Evolutionary conservation across 2,888 invertebrate species (phyloP).

Genomic region (Liodrosophila aerea): DNA sequence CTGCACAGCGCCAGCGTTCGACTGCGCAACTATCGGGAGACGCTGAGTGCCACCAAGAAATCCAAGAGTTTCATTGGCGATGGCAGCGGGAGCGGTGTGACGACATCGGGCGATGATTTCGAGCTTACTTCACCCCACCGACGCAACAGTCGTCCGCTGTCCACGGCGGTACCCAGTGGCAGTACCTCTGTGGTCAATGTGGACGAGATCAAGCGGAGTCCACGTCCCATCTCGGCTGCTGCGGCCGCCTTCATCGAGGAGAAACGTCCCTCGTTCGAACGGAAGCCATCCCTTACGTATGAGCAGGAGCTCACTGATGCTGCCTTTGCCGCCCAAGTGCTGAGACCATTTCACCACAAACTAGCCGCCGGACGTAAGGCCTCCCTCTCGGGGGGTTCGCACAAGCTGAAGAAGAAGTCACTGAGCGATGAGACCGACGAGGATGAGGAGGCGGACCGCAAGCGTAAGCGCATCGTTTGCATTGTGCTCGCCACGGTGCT

Average conservation of each 20-base stretch:
- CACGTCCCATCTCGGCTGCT: conserved; percentile 79
- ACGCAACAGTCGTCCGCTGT: conserved; percentile 81
- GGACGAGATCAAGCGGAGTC: conserved; percentile 82
- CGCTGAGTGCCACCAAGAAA: conserved; percentile 81
- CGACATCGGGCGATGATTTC: conserved; percentile 74
- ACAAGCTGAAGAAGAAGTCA: conserved; percentile 81
- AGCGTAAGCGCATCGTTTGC: conserved; percentile 87
- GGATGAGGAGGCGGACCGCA: conserved; percentile 86
- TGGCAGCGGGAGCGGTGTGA: conserved; percentile 55
- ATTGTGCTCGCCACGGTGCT: conserved; percentile 87
- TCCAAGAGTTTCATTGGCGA: conserved; percentile 83
- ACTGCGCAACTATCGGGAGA: conserved; percentile 81
- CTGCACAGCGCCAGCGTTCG: conserved; percentile 82
- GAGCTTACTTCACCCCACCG: conserved; percentile 82
- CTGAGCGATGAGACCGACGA: conserved; percentile 83
- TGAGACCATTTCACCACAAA: conserved; percentile 81
- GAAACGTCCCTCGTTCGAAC: conserved; percentile 81
- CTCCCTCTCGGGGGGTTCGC: conserved; percentile 74
- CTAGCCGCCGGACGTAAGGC: conserved; percentile 77
- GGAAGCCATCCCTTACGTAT: conserved; percentile 80
- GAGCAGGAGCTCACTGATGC: conserved; percentile 81
- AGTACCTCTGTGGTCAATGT: conserved; percentile 65
- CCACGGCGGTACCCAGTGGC: conserved; percentile 64
- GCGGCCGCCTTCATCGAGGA: conserved; percentile 81
- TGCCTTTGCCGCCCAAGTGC: conserved; percentile 81